phyloP scores from a whole-genome alignment of 2,113 vertebrate genomes.

The Sialia sialis region DNA sequence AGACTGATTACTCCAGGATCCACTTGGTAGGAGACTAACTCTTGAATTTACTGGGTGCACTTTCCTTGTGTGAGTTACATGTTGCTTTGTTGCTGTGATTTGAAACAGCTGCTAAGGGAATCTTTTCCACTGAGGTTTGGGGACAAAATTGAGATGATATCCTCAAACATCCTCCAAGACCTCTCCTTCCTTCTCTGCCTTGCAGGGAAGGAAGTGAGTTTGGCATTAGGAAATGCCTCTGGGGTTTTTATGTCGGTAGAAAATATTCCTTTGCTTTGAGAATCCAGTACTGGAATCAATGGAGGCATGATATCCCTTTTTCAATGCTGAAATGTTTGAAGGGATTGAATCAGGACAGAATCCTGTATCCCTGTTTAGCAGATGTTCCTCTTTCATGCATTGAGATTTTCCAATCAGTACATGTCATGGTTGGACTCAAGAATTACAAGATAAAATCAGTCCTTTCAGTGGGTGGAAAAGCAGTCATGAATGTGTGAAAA shows the following conservation, averaged over 20 bases:
- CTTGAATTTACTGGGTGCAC: neutral
- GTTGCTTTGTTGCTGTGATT: conserved; percentile 8
- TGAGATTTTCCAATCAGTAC: conserved; percentile 25
- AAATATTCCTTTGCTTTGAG: neutral
- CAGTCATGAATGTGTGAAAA: conserved; percentile 57
- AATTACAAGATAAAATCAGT: conserved; percentile 47
- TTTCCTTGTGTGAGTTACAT: neutral
- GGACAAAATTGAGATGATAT: neutral
- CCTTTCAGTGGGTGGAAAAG: conserved; percentile 40
- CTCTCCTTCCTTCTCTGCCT: neutral
- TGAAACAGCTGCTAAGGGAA: neutral
- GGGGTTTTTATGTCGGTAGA: neutral
- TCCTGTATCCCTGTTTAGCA: neutral
- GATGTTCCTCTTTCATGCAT: neutral
- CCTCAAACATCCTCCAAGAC: neutral
- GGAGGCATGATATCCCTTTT: neutral
- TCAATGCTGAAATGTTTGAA: neutral
- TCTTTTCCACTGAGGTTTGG: neutral
- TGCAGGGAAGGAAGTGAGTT: neutral
- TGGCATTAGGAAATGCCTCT: neutral
- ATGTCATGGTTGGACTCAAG: conserved; percentile 37
- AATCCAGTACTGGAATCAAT: neutral
- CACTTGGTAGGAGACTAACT: neutral
- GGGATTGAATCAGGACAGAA: neutral
- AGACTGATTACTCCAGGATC: neutral